Evolutionary conservation across 2,888 invertebrate genomes (phyloP).

Genomic region (Heliconius charithonia): DNA sequence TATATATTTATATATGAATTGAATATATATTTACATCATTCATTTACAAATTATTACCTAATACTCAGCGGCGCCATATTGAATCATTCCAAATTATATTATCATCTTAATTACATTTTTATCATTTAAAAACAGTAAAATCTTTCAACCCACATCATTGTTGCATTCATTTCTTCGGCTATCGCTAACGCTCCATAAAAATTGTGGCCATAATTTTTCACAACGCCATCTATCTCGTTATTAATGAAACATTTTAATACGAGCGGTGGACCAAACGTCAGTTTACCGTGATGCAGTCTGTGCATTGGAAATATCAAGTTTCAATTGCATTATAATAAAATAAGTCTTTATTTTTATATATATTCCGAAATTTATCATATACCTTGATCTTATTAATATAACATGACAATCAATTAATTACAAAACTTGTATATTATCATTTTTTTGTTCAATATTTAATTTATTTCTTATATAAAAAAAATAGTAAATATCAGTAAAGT

Average conservation of each 20-base stretch:
- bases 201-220: constrained; percentile 21
- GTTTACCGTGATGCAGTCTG: constrained; percentile 21
- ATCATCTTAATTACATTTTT: background rate
- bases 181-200: background rate
- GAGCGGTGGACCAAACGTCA: constrained; percentile 9
- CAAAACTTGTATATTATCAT: too few species aligned
- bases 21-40: background rate
- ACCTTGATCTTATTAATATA: background rate
- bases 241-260: constrained; percentile 40
- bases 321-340: background rate
- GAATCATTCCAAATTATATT: background rate
- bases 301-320: constrained; percentile 18
- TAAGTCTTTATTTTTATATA: background rate
- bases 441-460: too few species aligned
- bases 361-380: background rate
- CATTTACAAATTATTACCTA: background rate
- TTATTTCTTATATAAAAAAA: too few species aligned
- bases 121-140: constrained; percentile 1
- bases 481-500: too few species aligned
- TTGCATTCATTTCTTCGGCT: background rate
- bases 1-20: background rate
- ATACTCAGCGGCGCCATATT: background rate
- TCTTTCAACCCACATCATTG: background rate
- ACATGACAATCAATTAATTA: too few species aligned
- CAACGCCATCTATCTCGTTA: constrained; percentile 44